These are phyloP conservation scores for Spinibarbus caldwelli DNA, from an alignment of 2,797 vertebrate species.

Conservation along the genomic window DNA sequence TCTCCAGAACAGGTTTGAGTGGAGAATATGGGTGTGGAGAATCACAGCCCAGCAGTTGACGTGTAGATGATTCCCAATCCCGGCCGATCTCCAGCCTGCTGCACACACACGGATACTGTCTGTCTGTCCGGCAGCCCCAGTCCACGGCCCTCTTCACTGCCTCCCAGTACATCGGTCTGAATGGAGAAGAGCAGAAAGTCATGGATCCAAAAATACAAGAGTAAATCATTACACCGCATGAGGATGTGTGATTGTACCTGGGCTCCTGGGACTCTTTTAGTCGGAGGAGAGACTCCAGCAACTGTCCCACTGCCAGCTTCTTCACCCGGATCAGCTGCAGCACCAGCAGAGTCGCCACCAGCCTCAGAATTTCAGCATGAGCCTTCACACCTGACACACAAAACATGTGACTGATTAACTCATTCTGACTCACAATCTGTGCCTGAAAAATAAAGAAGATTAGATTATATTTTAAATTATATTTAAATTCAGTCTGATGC, in stretches of 20 bases:
- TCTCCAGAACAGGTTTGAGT: slow-evolving; percentile 60
- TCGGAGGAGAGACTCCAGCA: slow-evolving; percentile 78
- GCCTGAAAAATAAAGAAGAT: background rate
- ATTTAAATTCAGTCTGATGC: background rate
- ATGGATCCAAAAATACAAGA: background rate
- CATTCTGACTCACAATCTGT: background rate
- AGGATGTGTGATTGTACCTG: slow-evolving; percentile 61
- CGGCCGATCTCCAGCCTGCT: slow-evolving; percentile 83
- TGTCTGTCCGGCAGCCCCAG: slow-evolving; percentile 81
- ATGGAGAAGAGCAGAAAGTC: background rate
- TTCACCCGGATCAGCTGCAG: slow-evolving; percentile 78
- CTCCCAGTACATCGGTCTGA: slow-evolving; percentile 68
- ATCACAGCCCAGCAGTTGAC: slow-evolving; percentile 77
- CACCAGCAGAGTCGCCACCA: slow-evolving; percentile 83
- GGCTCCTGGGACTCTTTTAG: slow-evolving; percentile 64
- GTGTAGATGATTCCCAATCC: slow-evolving; percentile 83
- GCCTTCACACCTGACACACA: slow-evolving; percentile 74
- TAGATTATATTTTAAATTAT: background rate
- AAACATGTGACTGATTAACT: background rate
- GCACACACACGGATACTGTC: slow-evolving; percentile 81
- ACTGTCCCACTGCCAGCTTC: slow-evolving; percentile 68
- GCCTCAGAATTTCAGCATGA: slow-evolving; percentile 75
- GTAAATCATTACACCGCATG: background rate
- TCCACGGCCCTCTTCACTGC: slow-evolving; percentile 76
- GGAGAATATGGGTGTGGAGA: slow-evolving; percentile 58